phyloP scores from a whole-genome alignment of 2,888 invertebrate species.

The Phania funesta region DNA sequence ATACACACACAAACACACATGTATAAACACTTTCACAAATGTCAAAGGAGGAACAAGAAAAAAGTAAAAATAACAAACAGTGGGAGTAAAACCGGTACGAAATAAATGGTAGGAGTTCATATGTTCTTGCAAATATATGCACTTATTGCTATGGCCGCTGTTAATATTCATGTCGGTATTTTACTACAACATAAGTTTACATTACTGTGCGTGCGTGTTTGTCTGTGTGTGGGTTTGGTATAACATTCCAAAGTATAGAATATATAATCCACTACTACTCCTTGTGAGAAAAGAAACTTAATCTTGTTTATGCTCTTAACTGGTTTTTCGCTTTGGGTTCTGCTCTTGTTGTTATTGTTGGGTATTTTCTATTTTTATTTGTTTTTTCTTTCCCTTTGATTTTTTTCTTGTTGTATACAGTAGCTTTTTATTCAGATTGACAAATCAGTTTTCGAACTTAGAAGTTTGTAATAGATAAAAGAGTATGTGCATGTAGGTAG shows the following conservation, averaged over 20 bases:
- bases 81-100: background rate
- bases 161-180: too few relatives aligned
- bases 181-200: too few relatives aligned
- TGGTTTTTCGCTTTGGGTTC: background rate
- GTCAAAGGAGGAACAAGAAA: background rate
- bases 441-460: constrained; percentile 17
- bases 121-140: background rate
- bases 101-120: background rate
- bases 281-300: background rate
- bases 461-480: background rate
- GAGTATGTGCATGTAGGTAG: background rate
- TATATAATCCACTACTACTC: background rate
- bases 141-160: background rate
- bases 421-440: constrained; percentile 18
- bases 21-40: background rate
- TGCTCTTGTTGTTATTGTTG: background rate
- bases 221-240: background rate
- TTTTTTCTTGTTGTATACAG: constrained; percentile 2
- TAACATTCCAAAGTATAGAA: too few relatives aligned
- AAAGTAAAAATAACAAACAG: background rate
- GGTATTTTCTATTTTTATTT: too few relatives aligned
- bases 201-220: background rate
- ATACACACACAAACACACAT: background rate
- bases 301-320: background rate
- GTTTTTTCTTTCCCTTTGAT: too few relatives aligned